Evolutionary conservation across 1,140 invertebrate genomes (phyloP), one percentile per base, ranked within the genome.

Genomic region (Drosophila bifasciata): DNA sequence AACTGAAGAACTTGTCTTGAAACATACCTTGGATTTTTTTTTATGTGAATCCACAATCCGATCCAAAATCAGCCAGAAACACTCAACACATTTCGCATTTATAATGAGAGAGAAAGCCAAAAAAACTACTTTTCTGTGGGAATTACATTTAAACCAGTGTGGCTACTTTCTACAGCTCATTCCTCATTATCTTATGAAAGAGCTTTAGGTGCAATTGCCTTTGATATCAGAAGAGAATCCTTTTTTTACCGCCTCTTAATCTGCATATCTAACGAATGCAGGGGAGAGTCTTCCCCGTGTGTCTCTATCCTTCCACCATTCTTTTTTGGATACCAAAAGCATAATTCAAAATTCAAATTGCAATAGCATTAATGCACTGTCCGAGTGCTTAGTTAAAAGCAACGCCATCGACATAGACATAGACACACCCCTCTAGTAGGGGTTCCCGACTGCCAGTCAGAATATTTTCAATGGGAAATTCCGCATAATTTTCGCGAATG

Each of bases 261-360:
- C 44, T 58, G 44, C 69, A 59, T 67, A 68, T 56, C 48, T 67
- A 79, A 67, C 57, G 64, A 80, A 45, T 71, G 40, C 55, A 71
- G n/a, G n/a, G n/a, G n/a, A n/a, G n/a, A n/a, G 44, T 13, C 11
- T 36, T 4, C 32, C 11, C 3, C 32, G 9, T 28, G 7, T 28
- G 28, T 9, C 28, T 28, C 8, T 28, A 0, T 45, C 49, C 56
- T 53, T 28, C 44, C 36, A 28, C 19, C 9, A 16, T 41, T 63
- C 78, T 63, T 81, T 58, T 74, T 74, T 74, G 78, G 75, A 86
- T 86, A 58, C 62, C 56, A 74, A 81, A 88, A 66, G 83, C 74
- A 71, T 86, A 71, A 88, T 81, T 77, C 61, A 50, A 60, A 88
- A 88, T 88, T 86, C 57, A 81, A 88, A 86, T 81, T 88, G 77